Evolutionary conservation across 92 coral and sea anemone genomes (phyloP), one percentile per base, ranked within the genome.

Genomic region (Umimayanthus kanabou): DNA sequence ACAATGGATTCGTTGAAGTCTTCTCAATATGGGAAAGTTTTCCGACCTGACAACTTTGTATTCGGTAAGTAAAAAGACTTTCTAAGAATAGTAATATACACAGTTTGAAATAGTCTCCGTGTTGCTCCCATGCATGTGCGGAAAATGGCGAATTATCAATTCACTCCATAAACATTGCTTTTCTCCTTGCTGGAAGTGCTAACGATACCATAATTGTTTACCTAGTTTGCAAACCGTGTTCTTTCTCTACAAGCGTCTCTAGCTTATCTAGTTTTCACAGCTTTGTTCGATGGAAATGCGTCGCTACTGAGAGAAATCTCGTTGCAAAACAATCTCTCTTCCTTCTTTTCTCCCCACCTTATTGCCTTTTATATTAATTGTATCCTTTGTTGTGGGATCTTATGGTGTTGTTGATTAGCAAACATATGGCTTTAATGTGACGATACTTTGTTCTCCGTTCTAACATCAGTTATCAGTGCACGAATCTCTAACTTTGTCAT

Each of bases 11-110:
- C 97, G 5, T 77, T 97, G 30, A 96, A 94, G 80, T 93, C 98
- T 28, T 93, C 98, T 49, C 85, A 88, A 65, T 92, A 88, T 71
- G 99, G 99, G 65, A 91, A 92, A 80, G 91, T 95, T 20, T 97
- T 97, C 42, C 89, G 95, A 69, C 99, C 99, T 29, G 98, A 97
- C 75, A 97, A 97, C 76, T 97, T 93, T 89, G 89, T 97, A 70
- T 97, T 92, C 43, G 99, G 99, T 97, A 85, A 93, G 98, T 77
- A 8, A n/a, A 9, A 80, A 8, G 9, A 28, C 15, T 23, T 25
- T 5, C n/a, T 69, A 28, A 79, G 9, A 8, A 55, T 39, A 15
- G 28, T 30, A 81, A 33, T 13, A 64, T 64, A 40, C 77, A 7
- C 85, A 82, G 37, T 42, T 70, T 82, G 20, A 33, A 43, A 80